These are phyloP conservation scores for Stegana nigrithorax DNA, from an alignment of 2,888 invertebrate species.

Conservation along the genomic window DNA sequence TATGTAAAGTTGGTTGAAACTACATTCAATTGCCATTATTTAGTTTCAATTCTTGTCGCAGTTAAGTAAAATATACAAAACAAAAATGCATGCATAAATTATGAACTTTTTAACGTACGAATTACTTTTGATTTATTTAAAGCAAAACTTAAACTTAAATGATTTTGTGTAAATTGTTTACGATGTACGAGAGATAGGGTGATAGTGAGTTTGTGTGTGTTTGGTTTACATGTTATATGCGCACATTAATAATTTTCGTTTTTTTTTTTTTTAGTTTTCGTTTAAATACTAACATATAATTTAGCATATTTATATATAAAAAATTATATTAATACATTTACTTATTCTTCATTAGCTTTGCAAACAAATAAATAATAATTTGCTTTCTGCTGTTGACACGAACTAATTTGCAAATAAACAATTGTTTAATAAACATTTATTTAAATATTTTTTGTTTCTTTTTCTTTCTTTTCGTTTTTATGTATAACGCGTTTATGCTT, in stretches of 20 bases:
- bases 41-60: not conserved
- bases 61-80: constrained; percentile 6
- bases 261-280: constrained; percentile 25
- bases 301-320: constrained; percentile 6
- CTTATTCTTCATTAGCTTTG: constrained; percentile 11
- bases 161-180: constrained; percentile 24
- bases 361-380: constrained; percentile 26
- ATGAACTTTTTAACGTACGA: constrained; percentile 2
- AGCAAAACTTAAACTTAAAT: constrained; percentile 30
- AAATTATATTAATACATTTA: constrained; percentile 22
- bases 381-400: constrained; percentile 9
- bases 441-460: constrained; percentile 22
- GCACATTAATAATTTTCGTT: too few species aligned
- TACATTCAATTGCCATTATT: too few species aligned
- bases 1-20: too few species aligned
- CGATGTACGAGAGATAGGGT: too few species aligned
- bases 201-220: constrained; percentile 32
- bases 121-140: constrained; percentile 15
- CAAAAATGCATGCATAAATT: constrained; percentile 14
- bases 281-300: constrained; percentile 22
- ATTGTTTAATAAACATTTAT: constrained; percentile 25
- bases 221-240: constrained; percentile 31
- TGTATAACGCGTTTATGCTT: constrained; percentile 30
- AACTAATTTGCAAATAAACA: not conserved
- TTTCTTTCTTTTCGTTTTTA: not conserved